Evolutionary conservation across 2,797 vertebrate species (phyloP), one percentile per base, ranked within the genome.

Genomic region (Channallabes apus): DNA sequence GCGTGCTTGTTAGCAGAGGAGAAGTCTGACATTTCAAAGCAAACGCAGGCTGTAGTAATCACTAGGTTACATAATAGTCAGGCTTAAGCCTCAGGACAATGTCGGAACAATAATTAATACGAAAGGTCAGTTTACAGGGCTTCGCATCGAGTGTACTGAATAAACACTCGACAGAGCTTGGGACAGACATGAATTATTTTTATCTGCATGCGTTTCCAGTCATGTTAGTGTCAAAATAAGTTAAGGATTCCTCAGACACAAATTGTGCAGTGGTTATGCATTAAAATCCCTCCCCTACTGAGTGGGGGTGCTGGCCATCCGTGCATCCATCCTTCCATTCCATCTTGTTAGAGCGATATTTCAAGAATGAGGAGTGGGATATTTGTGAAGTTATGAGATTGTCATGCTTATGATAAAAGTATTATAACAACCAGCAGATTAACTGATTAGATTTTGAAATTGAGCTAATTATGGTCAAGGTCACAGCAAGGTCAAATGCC

Each of bases 121-220:
- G 91, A 95, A 94, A 95, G 94, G 94, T 94, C 93, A 93, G 91
- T 92, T 91, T 72, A 59, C 81, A 90, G 87, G 89, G 86, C 83
- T 89, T 91, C 14, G 29, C 88, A 90, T 91, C 88, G 89, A 86
- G 87, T 88, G 84, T 4, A 62, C 59, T 87, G 89, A 89, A 91
- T 76, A 58, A 76, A 77, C 29, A 35, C 27, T 9, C 18, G 85
- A 85, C 89, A 54, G 14, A 85, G 91, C 92, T 92, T 61, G 82
- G 86, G 92, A 90, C 80, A 81, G 68, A 89, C 92, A 90, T 89
- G 72, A 77, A 38, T 89, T 88, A 89, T 90, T 85, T 69, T 76
- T n/a, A 78, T 59, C 80, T 61, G 32, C 84, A 68, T 81, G 76
- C 73, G 80, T 77, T 91, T 88, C 86, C 20, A 5, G 72, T 59